A percentile compares a stretch with the other conserved stretches of the same genome.
Evolutionary conservation across 2,888 invertebrate genomes (phyloP).

Genomic region (Acanthosoma haemorrhoidale): DNA sequence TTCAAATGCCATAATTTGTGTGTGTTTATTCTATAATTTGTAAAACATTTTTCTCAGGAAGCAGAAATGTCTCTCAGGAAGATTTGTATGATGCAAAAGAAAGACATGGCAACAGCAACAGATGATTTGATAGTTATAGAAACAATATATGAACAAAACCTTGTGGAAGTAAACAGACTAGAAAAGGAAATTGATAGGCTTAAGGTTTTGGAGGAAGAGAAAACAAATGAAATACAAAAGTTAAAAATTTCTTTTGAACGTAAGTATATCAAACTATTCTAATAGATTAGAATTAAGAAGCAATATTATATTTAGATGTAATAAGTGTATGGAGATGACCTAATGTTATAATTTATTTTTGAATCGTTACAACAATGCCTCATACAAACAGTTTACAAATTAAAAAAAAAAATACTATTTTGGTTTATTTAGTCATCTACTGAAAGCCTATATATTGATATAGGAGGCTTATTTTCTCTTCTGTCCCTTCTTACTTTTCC

Average conservation of each 20-base stretch:
- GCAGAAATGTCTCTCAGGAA: constrained; percentile 21
- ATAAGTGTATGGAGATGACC: no score
- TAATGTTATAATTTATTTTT: no score
- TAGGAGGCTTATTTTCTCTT: no score
- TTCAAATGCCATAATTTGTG: background rate
- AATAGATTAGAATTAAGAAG: background rate
- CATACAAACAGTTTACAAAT: no score
- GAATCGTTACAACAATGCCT: no score
- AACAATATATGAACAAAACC: constrained; percentile 15
- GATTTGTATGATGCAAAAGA: constrained; percentile 1
- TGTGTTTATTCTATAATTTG: background rate
- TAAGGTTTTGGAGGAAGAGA: constrained; percentile 19
- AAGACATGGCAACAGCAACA: constrained; percentile 23
- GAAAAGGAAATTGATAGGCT: constrained; percentile 33
- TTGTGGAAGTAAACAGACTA: constrained; percentile 35
- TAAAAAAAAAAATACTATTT: no score
- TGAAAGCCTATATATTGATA: no score
- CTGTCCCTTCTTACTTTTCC: no score
- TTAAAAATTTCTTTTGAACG: constrained; percentile 29
- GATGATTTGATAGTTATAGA: background rate
- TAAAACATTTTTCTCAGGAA: constrained; percentile 9
- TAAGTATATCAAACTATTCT: no score
- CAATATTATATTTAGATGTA: no score
- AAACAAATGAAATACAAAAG: constrained; percentile 31
- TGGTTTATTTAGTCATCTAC: no score